Evolutionary conservation across 2,113 vertebrate genomes (phyloP).

Genomic region (Taxidea taxus): DNA sequence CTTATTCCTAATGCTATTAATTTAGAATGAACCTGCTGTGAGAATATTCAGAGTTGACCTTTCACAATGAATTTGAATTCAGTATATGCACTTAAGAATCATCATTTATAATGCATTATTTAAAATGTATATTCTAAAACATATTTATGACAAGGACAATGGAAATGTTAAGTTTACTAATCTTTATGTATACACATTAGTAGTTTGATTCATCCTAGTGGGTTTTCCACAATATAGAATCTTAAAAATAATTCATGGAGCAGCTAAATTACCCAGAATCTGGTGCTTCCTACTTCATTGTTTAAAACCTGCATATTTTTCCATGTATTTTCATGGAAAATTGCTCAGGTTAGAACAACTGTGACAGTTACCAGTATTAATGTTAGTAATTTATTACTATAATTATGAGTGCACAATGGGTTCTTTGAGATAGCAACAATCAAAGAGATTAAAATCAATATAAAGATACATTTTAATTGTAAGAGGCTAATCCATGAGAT

Average conservation of each 20-base stretch:
- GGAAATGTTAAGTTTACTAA: background rate
- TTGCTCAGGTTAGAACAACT: background rate
- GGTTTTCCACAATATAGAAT: background rate
- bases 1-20: background rate
- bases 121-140: background rate
- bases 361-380: background rate
- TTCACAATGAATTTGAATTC: conserved; percentile 22
- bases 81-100: background rate
- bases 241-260: background rate
- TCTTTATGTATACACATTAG: background rate
- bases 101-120: background rate
- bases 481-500: background rate
- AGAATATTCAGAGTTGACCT: background rate
- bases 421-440: background rate
- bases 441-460: background rate
- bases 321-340: background rate
- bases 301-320: background rate
- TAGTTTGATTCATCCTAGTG: background rate
- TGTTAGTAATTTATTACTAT: background rate
- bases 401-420: background rate
- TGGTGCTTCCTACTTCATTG: background rate
- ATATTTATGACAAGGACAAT: background rate
- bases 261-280: background rate
- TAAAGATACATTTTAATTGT: background rate
- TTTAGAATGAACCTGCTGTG: background rate